Base-by-base conservation (phyloP, 2,888 invertebrate genomes). In the Watsonalla cultraria region DNA sequence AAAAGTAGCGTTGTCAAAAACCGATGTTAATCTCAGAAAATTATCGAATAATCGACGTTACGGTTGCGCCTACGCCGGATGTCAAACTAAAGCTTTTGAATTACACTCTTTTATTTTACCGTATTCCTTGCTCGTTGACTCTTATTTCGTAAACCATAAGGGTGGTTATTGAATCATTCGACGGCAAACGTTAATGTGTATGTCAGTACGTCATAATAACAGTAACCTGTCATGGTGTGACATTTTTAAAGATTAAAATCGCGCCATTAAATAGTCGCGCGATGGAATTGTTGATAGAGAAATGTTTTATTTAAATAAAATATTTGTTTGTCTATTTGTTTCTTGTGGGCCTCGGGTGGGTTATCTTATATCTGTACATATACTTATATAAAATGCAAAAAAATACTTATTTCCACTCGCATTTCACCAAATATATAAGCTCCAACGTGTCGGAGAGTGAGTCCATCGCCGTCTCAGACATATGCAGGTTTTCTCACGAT, bases 21-120 rank as follows among this genome's bases (percentile, higher is more conserved):
- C 68, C 63, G 83, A 87, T 87, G 74, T 67, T 78, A 78, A 89
- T 89, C 88, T 80, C 64, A 62, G 74, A 64, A 87, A 90, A 90
- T 89, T 90, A 90, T 90, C 89, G 80, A 86, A 79, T 90, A 89
- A 88, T 88, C 88, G 86, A 78, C 82, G 84, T 78, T 78, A 82
- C 78, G 84, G 77, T 61, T 86, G 88, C 88, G 86, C 85, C 70
- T 76, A 78, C 86, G 87, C 82, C 85, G 87, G 86, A 86, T 86
- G 87, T 83, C 84, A 80, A 80, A 76, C 78, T 74, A 76, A 80
- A 80, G 76, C 65, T 70, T 65, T 70, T 72, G 68, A 68, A 68
- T 61, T 56, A 54, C 52, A 61, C 65, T 62, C 64, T 59, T 51
- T 53, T 55, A 54, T 14, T 33, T 37, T 6, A 13, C 15, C 42